Percentiles rank a stretch among this genome's conserved stretches.
Conservation (phyloP, 92 coral and sea anemone genomes). For the Palythoa caribaeorum region DNA sequence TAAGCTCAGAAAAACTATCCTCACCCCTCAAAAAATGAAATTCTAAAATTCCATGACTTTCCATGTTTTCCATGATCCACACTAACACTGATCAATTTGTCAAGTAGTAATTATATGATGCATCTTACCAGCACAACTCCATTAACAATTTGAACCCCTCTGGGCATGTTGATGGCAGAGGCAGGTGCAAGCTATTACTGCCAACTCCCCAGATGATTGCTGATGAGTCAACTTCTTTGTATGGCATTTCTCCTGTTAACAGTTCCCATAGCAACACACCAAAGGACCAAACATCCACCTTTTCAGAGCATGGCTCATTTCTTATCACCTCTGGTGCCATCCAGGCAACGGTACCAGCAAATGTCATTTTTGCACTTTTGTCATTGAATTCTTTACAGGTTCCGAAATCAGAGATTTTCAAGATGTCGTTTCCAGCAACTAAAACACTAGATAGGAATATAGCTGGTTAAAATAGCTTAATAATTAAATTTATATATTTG, state of each 20-base stretch:
- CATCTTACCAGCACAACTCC: constrained; percentile 85
- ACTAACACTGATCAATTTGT: too few species aligned
- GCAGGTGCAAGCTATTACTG: constrained; percentile 88
- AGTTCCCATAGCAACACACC: constrained; percentile 93
- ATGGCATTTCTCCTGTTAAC: constrained; percentile 93
- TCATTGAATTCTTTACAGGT: constrained; percentile 91
- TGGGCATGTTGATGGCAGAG: constrained; percentile 88
- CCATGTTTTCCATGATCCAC: too few species aligned
- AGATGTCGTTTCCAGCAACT: constrained; percentile 79
- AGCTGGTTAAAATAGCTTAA: not conserved
- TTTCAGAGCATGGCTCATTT: constrained; percentile 92
- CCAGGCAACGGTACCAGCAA: constrained; percentile 97
- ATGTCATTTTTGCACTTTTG: constrained; percentile 92
- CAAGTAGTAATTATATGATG: not conserved
- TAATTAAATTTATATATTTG: too few species aligned
- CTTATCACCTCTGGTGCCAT: constrained; percentile 97
- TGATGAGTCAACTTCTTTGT: constrained; percentile 91
- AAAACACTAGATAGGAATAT: constrained; percentile 66
- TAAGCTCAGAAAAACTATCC: too few species aligned
- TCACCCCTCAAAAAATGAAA: too few species aligned
- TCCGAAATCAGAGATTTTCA: constrained; percentile 95
- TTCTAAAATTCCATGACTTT: too few species aligned
- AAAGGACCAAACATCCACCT: constrained; percentile 93
- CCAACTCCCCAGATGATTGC: constrained; percentile 96
- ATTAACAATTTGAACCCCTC: constrained; percentile 90